Evolutionary conservation across 2,113 vertebrate genomes (phyloP), one percentile per base, ranked within the genome.

Genomic region (Mystacornis crossleyi): DNA sequence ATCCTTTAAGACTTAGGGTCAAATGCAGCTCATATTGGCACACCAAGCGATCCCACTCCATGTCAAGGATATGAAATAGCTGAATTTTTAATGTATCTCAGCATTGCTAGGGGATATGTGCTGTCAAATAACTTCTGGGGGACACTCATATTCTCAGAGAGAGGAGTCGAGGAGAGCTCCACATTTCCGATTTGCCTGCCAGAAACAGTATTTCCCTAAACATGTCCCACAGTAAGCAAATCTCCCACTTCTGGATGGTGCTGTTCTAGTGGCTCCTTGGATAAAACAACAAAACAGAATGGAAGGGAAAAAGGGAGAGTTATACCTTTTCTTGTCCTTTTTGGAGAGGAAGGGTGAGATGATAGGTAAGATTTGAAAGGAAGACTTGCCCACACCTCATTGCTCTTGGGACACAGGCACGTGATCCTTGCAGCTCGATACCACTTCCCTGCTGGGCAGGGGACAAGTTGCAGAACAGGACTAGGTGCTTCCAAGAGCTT

Each of bases 381-480:
- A 83, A 51, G n/a, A 6, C 21, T 86, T 91, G 55, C 47, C 18
- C 3, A 9, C 43, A 75, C 0, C 3, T 91, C 57, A 12, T 24
- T 89, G 61, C 53, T 75, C 21, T 61, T 60, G 65, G 50, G 43
- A 48, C 40, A 79, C 7, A 15, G 0, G 13, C 1, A 0, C 0
- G 0, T 42, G 61, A 83, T 83, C n/a, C n/a, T 81, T 64, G 53
- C 66, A 82, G 66, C 25, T 70, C 1, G 2, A 58, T 40, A 53
- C 12, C 66, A 62, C 78, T 70, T 85, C 81, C 47, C 38, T 1
- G 2, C 31, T 69, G 70, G 38, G 26, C 54, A 70, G 34, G 29
- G 70, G 28, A 79, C 31, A 75, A 77, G 73, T 19, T 77, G 62
- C 45, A 54, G 81, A 93, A 82, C 57, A 81, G 45, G 73, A 92